Percentiles rank a stretch among this genome's conserved stretches.
Conservation (phyloP, 2,888 invertebrate species). For the Campoletis raptor region DNA sequence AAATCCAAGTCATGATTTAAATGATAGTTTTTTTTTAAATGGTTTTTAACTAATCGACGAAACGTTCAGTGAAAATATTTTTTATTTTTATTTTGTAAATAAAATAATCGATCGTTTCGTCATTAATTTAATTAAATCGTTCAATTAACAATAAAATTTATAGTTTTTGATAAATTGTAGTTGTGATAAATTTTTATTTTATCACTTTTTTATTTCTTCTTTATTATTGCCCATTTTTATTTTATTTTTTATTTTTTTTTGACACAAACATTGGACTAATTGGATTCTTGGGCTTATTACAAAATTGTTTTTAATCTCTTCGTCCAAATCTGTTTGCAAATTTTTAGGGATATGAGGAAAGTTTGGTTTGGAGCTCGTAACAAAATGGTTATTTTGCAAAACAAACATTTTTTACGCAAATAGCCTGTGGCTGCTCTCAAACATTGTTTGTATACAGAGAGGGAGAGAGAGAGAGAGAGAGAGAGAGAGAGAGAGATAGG, state of each 20-base stretch:
- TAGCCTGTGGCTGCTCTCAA: neutral
- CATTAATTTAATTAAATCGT: neutral
- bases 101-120: neutral
- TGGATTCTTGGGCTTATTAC: neutral
- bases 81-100: neutral
- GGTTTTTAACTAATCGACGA: neutral
- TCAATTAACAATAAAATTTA: neutral
- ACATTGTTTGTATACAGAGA: neutral
- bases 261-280: neutral
- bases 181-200: neutral
- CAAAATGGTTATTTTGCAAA: conserved; percentile 26
- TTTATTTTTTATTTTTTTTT: neutral
- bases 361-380: neutral
- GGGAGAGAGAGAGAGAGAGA: conserved; percentile 9
- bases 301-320: neutral
- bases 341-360: conserved; percentile 19
- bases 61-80: neutral
- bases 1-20: neutral
- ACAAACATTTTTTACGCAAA: conserved; percentile 46
- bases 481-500: conserved; percentile 9
- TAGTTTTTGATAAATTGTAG: neutral
- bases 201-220: neutral
- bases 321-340: conserved; percentile 35
- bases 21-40: neutral
- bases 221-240: too few relatives aligned